These are phyloP conservation scores for Euzophera pinguis DNA, from an alignment of 2,888 invertebrate genomes.

Conservation along the genomic window DNA sequence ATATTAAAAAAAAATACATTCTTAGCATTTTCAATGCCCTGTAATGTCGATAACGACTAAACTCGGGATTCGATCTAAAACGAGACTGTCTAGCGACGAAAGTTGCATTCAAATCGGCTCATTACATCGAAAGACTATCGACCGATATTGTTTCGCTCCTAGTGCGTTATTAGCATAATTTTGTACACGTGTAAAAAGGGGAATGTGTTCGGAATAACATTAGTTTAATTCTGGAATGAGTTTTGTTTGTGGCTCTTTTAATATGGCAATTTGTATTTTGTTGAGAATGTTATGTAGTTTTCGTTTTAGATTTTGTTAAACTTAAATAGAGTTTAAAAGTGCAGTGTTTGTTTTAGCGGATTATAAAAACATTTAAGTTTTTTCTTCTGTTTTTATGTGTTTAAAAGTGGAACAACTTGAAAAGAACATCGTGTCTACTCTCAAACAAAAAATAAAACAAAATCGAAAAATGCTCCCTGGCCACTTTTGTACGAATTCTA, in stretches of 20 bases:
- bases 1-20: neutral
- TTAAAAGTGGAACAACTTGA: too few relatives aligned
- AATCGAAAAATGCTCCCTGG: too few relatives aligned
- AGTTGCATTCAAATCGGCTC: constrained; percentile 36
- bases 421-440: too few relatives aligned
- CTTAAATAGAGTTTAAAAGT: too few relatives aligned
- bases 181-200: constrained; percentile 18
- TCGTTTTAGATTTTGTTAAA: too few relatives aligned
- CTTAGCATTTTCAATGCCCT: neutral
- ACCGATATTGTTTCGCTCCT: constrained; percentile 20
- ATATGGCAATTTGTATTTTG: neutral
- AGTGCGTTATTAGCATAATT: constrained; percentile 24
- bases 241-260: neutral
- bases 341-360: too few relatives aligned
- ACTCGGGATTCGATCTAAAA: constrained; percentile 3
- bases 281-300: too few relatives aligned
- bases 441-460: too few relatives aligned
- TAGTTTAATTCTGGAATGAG: neutral
- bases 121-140: constrained; percentile 27
- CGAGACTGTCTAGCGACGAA: constrained; percentile 8
- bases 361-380: too few relatives aligned
- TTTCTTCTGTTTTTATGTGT: too few relatives aligned
- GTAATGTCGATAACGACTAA: constrained; percentile 1
- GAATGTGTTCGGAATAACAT: neutral
- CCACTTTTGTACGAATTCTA: neutral